Evolutionary conservation across 2,113 vertebrate genomes (phyloP).

Genomic region (Gracilinanus agilis): DNA sequence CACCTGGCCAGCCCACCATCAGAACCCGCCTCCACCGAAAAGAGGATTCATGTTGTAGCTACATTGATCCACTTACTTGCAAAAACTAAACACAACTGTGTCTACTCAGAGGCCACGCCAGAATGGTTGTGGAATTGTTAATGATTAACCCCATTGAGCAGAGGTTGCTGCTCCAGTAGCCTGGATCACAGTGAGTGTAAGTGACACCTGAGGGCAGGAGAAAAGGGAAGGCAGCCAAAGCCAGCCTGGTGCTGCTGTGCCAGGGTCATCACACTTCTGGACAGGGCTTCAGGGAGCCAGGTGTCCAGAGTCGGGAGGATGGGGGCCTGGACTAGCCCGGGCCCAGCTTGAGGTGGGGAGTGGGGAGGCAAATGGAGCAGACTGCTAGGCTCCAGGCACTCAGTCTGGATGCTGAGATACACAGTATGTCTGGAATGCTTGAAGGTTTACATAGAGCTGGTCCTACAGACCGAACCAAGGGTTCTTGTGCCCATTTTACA

Average conservation of each 20-base stretch:
- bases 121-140: background rate
- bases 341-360: too few species aligned
- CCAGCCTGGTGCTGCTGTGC: too few species aligned
- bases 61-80: background rate
- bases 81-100: too few species aligned
- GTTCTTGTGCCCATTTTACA: background rate
- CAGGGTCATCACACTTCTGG: too few species aligned
- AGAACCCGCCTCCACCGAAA: background rate
- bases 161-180: background rate
- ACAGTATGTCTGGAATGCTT: too few species aligned
- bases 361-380: background rate
- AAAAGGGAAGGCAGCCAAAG: background rate
- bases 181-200: too few species aligned
- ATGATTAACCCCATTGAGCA: background rate
- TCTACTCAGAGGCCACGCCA: too few species aligned
- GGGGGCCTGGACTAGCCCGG: too few species aligned
- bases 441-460: background rate
- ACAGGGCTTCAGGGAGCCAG: background rate
- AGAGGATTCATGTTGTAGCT: background rate
- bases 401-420: background rate
- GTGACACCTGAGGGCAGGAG: background rate
- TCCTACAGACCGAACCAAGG: background rate
- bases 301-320: too few species aligned
- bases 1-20: background rate
- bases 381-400: too few species aligned